Conservation (phyloP, 2,797 vertebrate genomes). For the Enteromius thamalakanensis region DNA sequence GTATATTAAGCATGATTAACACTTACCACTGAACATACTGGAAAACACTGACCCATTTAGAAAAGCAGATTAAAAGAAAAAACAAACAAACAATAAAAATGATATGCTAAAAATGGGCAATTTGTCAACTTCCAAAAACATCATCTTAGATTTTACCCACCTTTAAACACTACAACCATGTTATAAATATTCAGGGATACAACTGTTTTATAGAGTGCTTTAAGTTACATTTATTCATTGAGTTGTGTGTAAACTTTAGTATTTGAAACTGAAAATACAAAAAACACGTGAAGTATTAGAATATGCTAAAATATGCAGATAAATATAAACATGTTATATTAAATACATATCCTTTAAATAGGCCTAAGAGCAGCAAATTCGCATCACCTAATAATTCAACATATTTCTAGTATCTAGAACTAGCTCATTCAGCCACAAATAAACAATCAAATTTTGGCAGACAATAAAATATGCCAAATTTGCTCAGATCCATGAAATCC, state of each 20-base stretch:
- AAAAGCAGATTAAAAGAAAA: slow-evolving; percentile 68
- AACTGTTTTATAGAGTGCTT: not conserved
- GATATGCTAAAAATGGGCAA: slow-evolving; percentile 56
- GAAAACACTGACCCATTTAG: slow-evolving; percentile 73
- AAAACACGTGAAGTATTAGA: not conserved
- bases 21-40: slow-evolving; percentile 72
- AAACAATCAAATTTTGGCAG: not conserved
- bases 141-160: slow-evolving; percentile 16
- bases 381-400: not conserved
- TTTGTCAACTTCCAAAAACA: slow-evolving; percentile 23
- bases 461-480: not conserved
- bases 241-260: not conserved
- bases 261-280: not conserved
- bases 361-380: not conserved
- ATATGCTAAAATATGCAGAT: not conserved
- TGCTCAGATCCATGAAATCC: not conserved
- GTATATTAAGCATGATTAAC: slow-evolving; percentile 63
- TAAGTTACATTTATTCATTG: not conserved
- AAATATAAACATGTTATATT: not conserved
- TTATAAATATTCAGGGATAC: not conserved
- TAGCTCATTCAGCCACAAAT: not conserved
- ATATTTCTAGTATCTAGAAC: not conserved
- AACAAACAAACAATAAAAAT: slow-evolving; percentile 62
- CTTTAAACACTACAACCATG: not conserved
- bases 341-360: not conserved